Percentiles rank a stretch among this genome's conserved stretches.
These are phyloP conservation scores for Cardiocondyla obscurior DNA, from an alignment of 1,140 invertebrate genomes.

Conservation along the genomic window DNA sequence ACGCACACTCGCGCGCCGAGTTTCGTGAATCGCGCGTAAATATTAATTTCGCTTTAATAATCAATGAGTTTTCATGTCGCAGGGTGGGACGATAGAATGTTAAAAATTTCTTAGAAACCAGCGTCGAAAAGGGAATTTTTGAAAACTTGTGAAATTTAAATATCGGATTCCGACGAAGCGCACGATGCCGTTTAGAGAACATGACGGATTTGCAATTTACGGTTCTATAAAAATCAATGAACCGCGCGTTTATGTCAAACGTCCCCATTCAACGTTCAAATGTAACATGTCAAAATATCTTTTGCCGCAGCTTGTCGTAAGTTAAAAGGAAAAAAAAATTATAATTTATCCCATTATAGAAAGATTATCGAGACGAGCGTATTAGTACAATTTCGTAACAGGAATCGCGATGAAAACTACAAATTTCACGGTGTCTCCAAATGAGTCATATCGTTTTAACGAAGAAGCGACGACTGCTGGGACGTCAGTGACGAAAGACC, in stretches of 20 bases:
- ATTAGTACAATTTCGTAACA: neutral
- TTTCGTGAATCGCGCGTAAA: constrained; percentile 13
- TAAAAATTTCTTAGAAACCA: neutral
- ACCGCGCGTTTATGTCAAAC: neutral
- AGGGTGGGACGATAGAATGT: constrained; percentile 4
- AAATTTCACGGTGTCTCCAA: neutral
- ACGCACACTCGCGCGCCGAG: neutral
- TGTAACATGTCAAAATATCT: constrained; percentile 25
- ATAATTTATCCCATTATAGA: too few relatives aligned
- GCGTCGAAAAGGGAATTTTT: constrained; percentile 13
- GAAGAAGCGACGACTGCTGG: neutral
- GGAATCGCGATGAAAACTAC: neutral
- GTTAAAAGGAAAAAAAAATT: too few relatives aligned
- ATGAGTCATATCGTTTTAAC: constrained; percentile 22
- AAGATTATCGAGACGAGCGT: neutral
- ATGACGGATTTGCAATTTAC: constrained; percentile 17
- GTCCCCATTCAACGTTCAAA: constrained; percentile 5
- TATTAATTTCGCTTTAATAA: constrained; percentile 41
- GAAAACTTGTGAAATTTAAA: constrained; percentile 28
- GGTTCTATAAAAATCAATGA: constrained; percentile 33
- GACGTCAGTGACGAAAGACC: constrained; percentile 4
- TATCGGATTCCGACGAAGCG: neutral
- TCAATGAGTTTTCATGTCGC: neutral
- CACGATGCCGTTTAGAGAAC: neutral
- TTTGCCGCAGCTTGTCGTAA: too few relatives aligned